Conservation (phyloP, 2,888 invertebrate genomes). For the Sinhomidia bicolor region DNA sequence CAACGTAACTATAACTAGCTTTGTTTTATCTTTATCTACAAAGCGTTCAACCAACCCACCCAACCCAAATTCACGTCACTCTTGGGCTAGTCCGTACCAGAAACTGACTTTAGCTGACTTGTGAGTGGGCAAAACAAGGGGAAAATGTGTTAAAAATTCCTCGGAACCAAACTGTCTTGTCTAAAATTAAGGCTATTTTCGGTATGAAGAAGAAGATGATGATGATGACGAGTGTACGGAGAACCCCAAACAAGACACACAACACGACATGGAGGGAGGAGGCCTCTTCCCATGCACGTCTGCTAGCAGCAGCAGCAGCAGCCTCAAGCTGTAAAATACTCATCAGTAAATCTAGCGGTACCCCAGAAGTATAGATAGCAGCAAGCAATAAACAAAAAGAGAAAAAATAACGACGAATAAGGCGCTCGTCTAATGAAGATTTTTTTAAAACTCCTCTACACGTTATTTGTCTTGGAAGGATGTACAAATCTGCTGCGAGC, state of each 20-base stretch:
- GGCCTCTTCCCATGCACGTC: not conserved
- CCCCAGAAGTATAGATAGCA: too few species aligned
- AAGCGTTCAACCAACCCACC: not conserved
- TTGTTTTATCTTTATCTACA: too few species aligned
- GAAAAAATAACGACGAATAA: too few species aligned
- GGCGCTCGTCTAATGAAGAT: too few species aligned
- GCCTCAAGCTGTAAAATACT: not conserved
- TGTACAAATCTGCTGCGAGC: not conserved
- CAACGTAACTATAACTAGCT: not conserved
- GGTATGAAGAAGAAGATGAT: not conserved
- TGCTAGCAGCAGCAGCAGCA: not conserved
- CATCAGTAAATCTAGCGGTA: too few species aligned
- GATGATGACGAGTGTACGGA: not conserved
- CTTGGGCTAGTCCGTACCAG: conserved; percentile 12
- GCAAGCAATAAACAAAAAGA: too few species aligned
- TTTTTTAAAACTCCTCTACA: too few species aligned
- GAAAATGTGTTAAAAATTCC: conserved; percentile 8
- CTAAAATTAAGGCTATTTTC: conserved; percentile 55
- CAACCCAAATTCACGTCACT: conserved; percentile 18
- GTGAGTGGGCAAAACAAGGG: not conserved
- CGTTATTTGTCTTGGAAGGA: too few species aligned
- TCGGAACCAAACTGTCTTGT: conserved; percentile 54
- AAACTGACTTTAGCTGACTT: too few species aligned
- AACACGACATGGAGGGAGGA: too few species aligned
- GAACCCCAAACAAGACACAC: conserved; percentile 8